Evolutionary conservation across 2,113 vertebrate genomes (phyloP).

Genomic region (Nibea coibor): DNA sequence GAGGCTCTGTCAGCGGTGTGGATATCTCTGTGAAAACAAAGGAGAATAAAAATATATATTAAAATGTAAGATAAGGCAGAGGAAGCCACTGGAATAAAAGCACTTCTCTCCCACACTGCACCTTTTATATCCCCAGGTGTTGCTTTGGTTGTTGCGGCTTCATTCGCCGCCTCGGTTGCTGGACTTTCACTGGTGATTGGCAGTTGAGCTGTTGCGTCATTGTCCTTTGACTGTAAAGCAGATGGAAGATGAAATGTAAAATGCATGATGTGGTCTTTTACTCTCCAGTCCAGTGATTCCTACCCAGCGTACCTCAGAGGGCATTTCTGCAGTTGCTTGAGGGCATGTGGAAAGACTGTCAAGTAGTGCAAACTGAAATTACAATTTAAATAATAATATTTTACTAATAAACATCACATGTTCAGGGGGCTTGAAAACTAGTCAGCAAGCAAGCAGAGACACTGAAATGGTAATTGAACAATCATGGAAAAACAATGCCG

Average conservation of each 20-base stretch:
- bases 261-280: background rate
- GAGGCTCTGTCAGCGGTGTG: constrained; percentile 35
- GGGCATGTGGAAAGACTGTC: background rate
- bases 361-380: background rate
- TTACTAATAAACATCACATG: background rate
- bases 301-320: background rate
- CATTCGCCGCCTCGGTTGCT: background rate
- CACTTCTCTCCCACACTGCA: constrained; percentile 9
- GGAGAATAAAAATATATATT: background rate
- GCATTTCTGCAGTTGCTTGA: background rate
- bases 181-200: constrained; percentile 14
- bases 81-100: background rate
- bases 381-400: background rate
- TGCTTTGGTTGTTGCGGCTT: constrained; percentile 52
- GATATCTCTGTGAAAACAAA: constrained; percentile 44
- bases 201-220: constrained; percentile 27
- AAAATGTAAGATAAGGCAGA: background rate
- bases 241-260: background rate
- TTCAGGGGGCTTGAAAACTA: background rate
- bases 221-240: constrained; percentile 42
- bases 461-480: background rate
- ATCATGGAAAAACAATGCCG: background rate
- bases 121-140: constrained; percentile 38
- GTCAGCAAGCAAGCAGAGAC: background rate
- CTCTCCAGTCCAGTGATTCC: background rate